phyloP scores from a whole-genome alignment of 35 echinoderm and acorn worm genomes.

The Acanthaster planci region DNA sequence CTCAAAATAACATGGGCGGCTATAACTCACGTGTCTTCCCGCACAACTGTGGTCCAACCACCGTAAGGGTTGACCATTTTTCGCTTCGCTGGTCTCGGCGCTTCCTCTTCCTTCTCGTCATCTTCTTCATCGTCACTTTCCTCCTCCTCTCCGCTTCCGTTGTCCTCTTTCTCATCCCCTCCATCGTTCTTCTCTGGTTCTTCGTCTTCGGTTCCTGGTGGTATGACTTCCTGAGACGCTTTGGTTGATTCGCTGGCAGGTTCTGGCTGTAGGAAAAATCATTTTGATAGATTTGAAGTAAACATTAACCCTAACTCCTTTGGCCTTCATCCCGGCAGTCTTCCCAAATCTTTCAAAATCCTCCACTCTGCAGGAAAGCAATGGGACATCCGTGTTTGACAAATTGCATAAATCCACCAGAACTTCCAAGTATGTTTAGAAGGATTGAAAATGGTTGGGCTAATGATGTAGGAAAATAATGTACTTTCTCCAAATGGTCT shows the following conservation, averaged over 20 bases:
- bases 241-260: neutral
- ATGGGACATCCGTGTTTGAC: too few relatives aligned
- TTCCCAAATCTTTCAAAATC: too few relatives aligned
- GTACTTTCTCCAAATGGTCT: too few relatives aligned
- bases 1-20: neutral
- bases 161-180: neutral
- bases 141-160: neutral
- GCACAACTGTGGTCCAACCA: constrained; percentile 25
- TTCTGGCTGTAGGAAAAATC: neutral
- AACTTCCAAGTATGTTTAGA: too few relatives aligned
- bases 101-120: neutral
- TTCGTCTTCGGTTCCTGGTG: neutral
- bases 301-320: too few relatives aligned
- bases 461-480: too few relatives aligned
- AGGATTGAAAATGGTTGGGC: too few relatives aligned
- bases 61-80: constrained; percentile 37
- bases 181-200: neutral
- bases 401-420: too few relatives aligned
- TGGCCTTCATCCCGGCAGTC: too few relatives aligned
- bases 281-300: too few relatives aligned
- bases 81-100: constrained; percentile 34
- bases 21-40: constrained; percentile 6
- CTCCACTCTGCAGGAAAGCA: too few relatives aligned
- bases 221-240: neutral
- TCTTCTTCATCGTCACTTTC: constrained; percentile 6